Conservation (phyloP, 92 coral and sea anemone genomes). For the Porites cylindrica region DNA sequence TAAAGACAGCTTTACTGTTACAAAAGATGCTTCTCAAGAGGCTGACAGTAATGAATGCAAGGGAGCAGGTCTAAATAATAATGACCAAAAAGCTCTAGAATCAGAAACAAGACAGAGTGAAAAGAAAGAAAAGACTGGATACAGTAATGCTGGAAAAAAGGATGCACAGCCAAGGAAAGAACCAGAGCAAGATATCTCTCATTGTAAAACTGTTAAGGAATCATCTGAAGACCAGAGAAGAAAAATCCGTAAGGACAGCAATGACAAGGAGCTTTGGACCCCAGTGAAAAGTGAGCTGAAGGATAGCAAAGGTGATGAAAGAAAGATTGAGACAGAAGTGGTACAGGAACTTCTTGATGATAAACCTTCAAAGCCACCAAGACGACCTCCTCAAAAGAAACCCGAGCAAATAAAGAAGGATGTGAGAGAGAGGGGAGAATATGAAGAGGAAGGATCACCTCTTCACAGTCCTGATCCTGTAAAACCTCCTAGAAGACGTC, state of each 20-base stretch:
- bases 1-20: not conserved
- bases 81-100: not conserved
- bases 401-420: not conserved
- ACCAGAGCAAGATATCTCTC: not conserved
- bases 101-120: not conserved
- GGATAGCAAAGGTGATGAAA: not conserved
- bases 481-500: slow-evolving; percentile 65
- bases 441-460: slow-evolving; percentile 3
- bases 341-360: not conserved
- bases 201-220: not conserved
- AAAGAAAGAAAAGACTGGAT: not conserved
- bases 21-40: not conserved
- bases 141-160: not conserved
- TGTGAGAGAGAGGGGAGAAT: not conserved
- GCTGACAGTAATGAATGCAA: not conserved
- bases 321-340: not conserved
- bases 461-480: slow-evolving; percentile 53
- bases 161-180: slow-evolving; percentile 30
- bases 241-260: slow-evolving; percentile 44
- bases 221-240: slow-evolving; percentile 17
- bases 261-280: slow-evolving; percentile 75
- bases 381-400: slow-evolving; percentile 35
- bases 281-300: slow-evolving; percentile 30
- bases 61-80: not conserved
- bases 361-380: slow-evolving; percentile 30